Evolutionary conservation across 2,888 invertebrate species (phyloP), one percentile per base, ranked within the genome.

Genomic region (Tetragonisca angustula): DNA sequence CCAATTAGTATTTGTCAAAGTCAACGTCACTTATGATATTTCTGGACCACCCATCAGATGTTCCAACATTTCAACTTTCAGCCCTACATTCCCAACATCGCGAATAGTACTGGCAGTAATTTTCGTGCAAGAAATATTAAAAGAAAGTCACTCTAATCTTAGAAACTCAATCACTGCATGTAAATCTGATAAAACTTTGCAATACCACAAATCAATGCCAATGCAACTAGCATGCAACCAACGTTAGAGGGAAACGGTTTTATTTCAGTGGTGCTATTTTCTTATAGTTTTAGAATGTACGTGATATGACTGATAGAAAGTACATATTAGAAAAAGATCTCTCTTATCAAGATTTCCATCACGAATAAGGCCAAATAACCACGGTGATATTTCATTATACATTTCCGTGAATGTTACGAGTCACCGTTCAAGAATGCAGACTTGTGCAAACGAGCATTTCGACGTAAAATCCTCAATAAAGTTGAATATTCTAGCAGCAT

Each of bases 391-490:
- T 88, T 88, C 87, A 77, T 81, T 87, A 88, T 43, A 74, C 84
- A 79, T 69, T 88, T 87, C 88, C 88, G 87, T 71, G 79, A 87
- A 43, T 78, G 71, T 75, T 59, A 56, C 85, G 65, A 88, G 71
- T 88, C 88, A 88, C 76, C 86, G 81, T 78, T 56, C 76, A 86
- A 81, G 89, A 87, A 88, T 84, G 84, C 72, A 74, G 83, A 70
- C 80, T 71, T 52, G 74, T 56, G 74, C 49, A 61, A 76, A 71
- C 50, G 32, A 56, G 72, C 49, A 59, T 62, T 54, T 61, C 76
- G 59, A 69, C 36, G 77, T 62, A 67, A 27, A 52, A 54, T 27
- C 19, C n/a, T 36, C 43, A 43, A 17, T 64, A 27, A 43, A 27
- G n/a, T 61, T 24, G 27, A 74, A 68, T 24, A 65, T 21, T 76